Base-by-base conservation (phyloP, 2,797 vertebrate genomes). In the Eleutherodactylus coqui region DNA sequence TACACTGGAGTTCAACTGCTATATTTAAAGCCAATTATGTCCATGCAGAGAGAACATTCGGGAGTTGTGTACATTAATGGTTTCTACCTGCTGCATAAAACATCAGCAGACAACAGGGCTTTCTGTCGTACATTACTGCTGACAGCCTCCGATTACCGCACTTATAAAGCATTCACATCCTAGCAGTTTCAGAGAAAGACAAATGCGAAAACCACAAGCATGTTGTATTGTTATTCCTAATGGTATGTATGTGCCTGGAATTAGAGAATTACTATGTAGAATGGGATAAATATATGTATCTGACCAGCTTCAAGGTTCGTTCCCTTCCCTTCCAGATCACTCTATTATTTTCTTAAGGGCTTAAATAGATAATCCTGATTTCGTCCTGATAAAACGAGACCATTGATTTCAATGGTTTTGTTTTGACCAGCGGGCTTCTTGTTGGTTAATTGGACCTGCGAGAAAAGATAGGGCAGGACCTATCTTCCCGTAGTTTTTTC, bases 1-100 rank as follows among this genome's bases (percentile, higher is more conserved):
- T 78, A 77, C 49, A 79, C 58, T 72, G 34, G 80, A 87, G 86
- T 83, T 83, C 86, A 87, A 87, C 29, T 87, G 86, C 81, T 87
- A 83, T 83, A 87, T 87, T 87, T 83, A 87, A 87, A 87, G 75
- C 75, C 81, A 73, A 87, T 87, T 87, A 87, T 83, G 75, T 79
- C 75, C 81, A 64, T 62, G 75, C 81, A 83, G 80, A 58, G 75
- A 79, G 70, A 87, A 75, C 75, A 53, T 79, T 83, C 32, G 24
- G 64, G 53, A 72, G 49, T 73, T 75, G 51, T 87, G 76, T 64
- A 83, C 75, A 79, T 78, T 87, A 83, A 83, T 87, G 53, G 24
- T 45, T 83, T 79, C 43, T 83, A 83, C 86, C 81, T 87, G 81
- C 86, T 79, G 86, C 41, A 86, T 36, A 80, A 75, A 86, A 67